Base-by-base conservation (phyloP, 1,140 invertebrate species). In the Pogonus chalceus region DNA sequence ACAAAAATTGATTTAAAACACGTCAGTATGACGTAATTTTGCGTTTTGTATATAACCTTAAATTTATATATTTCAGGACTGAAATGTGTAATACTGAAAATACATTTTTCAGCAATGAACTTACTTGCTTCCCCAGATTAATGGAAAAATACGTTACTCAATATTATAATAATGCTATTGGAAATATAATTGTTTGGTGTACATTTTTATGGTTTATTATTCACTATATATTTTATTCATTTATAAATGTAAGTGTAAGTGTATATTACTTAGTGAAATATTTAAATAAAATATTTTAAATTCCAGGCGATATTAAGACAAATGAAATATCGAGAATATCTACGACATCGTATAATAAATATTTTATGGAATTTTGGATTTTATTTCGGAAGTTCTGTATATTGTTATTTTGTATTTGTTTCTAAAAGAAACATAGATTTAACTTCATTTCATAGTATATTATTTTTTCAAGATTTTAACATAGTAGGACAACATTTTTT, bases 91-190 rank as follows among this genome's bases (percentile, higher is more conserved):
- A 4, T 31, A 31, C 14, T 31, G 14, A 31, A 7, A 43, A 18
- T 18, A 16, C 23, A 20, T 49, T 49, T 20, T 49, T 49, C 14
- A 12, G 47, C 1, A 49, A 23, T 16, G 47, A 49, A 24, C 12
- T 49, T 9, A 49, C 20, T 23, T 49, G 47, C 23, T 49, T 49
- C 21, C 47, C 47, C 9, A 23, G 23, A 16, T 23, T 49, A 49
- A 12, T 49, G 4, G 23, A 49, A 10, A 49, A 49, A 49, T 49
- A 49, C 23, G 23, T 49, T 22, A 12, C 14, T 23, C 21, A 49
- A 23, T 23, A 49, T 49, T 49, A 49, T 49, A 49, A 49, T 24
- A 49, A 49, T 49, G 47, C 20, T 49, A 22, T 49, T 12, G 18
- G 47, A 22, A 49, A 49, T 23, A 20, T 12, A 14, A 18, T 23